Conservation (phyloP, 2,797 vertebrate genomes). For the Sparus aurata region DNA sequence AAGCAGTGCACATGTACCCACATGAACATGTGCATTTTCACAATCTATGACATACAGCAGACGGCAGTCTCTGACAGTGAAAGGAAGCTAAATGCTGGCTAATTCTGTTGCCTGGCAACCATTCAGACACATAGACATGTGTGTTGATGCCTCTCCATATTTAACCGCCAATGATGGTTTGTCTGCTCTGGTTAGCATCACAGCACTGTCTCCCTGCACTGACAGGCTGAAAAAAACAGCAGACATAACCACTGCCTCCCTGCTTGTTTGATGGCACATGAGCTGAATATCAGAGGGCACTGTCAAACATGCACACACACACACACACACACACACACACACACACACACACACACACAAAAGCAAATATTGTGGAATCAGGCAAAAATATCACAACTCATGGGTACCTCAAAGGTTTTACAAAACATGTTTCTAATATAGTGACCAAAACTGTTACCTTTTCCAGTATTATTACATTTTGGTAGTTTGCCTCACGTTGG, state of each 20-base stretch:
- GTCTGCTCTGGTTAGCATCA: constrained; percentile 50
- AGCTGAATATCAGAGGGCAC: not conserved
- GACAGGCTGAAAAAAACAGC: constrained; percentile 25
- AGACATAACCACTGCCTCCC: constrained; percentile 3
- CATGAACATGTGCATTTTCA: constrained; percentile 23
- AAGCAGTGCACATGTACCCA: constrained; percentile 18
- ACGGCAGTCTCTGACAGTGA: constrained; percentile 58
- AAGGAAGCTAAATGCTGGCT: constrained; percentile 67
- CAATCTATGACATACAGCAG: constrained; percentile 59
- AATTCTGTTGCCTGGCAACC: constrained; percentile 84
- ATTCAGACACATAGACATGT: constrained; percentile 69
- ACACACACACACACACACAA: not conserved
- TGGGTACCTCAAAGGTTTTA: not conserved
- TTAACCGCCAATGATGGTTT: constrained; percentile 54
- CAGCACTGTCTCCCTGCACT: not conserved
- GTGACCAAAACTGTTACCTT: not conserved
- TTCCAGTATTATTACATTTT: not conserved
- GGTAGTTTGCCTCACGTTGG: not conserved
- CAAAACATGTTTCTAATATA: not conserved
- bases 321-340: too few relatives aligned
- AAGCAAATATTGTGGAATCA: not conserved
- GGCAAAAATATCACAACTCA: not conserved
- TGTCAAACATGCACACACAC: not conserved
- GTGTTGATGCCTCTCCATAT: constrained; percentile 46
- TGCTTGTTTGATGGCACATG: not conserved